These are phyloP conservation scores for Sisyra nigra DNA, from an alignment of 2,888 invertebrate species.

Conservation along the genomic window DNA sequence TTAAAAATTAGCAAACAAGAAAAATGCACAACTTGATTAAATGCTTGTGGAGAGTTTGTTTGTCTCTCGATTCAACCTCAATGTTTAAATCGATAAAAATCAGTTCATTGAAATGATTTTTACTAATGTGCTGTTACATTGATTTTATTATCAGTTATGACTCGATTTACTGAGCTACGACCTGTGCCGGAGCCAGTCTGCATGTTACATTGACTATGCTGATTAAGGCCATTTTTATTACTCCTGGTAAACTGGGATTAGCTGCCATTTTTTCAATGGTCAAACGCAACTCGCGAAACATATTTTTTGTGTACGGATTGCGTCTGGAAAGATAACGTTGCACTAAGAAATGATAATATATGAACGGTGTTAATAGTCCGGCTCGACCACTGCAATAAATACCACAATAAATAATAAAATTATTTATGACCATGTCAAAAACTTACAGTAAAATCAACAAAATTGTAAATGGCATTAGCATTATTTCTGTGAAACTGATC, in stretches of 20 bases:
- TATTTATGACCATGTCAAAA: slow-evolving; percentile 8
- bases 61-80: no score
- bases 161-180: slow-evolving; percentile 13
- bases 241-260: slow-evolving; percentile 50
- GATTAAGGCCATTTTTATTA: slow-evolving; percentile 41
- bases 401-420: not conserved
- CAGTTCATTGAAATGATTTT: no score
- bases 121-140: no score
- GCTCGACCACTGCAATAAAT: slow-evolving; percentile 62
- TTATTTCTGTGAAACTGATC: slow-evolving; percentile 86
- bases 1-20: no score
- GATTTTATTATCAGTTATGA: no score
- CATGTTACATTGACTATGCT: slow-evolving; percentile 51
- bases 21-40: no score
- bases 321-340: slow-evolving; percentile 86
- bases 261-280: slow-evolving; percentile 49
- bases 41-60: no score
- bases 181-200: slow-evolving; percentile 57
- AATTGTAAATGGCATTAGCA: slow-evolving; percentile 70
- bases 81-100: no score
- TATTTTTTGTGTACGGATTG: slow-evolving; percentile 89
- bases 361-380: slow-evolving; percentile 80
- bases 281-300: slow-evolving; percentile 75
- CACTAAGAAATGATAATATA: slow-evolving; percentile 92
- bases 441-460: slow-evolving; percentile 77